These are phyloP conservation scores for Otolemur crassicaudatus DNA, from an alignment of 2,797 vertebrate species.

Conservation along the genomic window DNA sequence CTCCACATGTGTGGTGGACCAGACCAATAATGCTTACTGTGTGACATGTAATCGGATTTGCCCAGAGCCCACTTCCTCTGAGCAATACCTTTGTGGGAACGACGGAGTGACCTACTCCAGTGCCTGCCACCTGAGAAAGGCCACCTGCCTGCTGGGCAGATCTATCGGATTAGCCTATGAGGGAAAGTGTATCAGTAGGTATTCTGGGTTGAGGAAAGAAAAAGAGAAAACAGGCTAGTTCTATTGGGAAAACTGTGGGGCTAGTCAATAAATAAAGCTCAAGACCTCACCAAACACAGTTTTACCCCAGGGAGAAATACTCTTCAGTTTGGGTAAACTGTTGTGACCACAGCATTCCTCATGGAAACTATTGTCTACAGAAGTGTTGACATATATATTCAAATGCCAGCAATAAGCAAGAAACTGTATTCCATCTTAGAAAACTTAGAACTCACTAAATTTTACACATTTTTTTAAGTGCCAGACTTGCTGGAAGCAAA, in stretches of 20 bases:
- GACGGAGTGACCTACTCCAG: slow-evolving; percentile 97
- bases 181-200: slow-evolving; percentile 99
- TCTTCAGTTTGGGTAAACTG: background rate
- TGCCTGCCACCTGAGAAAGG: slow-evolving; percentile 97
- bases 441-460: slow-evolving; percentile 66
- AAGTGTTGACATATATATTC: slow-evolving; percentile 63
- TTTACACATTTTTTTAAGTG: slow-evolving; percentile 75
- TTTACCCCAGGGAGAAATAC: background rate
- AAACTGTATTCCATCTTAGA: slow-evolving; percentile 77
- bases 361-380: slow-evolving; percentile 77
- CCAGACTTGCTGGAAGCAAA: slow-evolving; percentile 71
- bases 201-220: slow-evolving; percentile 53
- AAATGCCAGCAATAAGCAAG: slow-evolving; percentile 78
- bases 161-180: slow-evolving; percentile 98
- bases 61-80: slow-evolving; percentile 94
- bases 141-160: slow-evolving; percentile 96
- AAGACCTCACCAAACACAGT: background rate
- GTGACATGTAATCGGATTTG: slow-evolving; percentile 98
- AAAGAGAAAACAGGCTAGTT: background rate
- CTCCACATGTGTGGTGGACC: slow-evolving; percentile 98
- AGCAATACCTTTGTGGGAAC: slow-evolving; percentile 98
- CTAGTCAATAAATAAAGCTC: background rate
- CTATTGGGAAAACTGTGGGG: background rate
- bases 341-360: slow-evolving; percentile 49
- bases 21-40: slow-evolving; percentile 99